These are phyloP conservation scores for Scaptomyza flava DNA, from an alignment of 2,888 invertebrate species.

Conservation along the genomic window DNA sequence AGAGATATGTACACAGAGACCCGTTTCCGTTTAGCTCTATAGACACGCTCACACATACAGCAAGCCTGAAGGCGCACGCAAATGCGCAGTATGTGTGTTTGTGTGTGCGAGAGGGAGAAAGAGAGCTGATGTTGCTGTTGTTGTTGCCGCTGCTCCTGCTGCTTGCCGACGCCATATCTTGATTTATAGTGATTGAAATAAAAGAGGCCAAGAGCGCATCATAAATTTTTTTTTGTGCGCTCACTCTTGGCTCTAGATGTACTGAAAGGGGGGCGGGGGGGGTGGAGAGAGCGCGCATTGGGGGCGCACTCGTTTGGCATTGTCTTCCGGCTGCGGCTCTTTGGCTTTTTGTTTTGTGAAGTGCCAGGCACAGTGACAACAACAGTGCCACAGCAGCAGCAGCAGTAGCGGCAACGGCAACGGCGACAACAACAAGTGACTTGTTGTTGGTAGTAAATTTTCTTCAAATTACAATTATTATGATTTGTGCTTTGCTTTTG, in stretches of 20 bases:
- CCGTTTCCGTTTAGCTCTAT: constrained; percentile 66
- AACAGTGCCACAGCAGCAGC: constrained; percentile 31
- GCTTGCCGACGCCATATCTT: constrained; percentile 72
- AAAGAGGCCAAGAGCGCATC: constrained; percentile 79
- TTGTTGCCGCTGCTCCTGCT: constrained; percentile 24
- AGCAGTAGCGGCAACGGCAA: constrained; percentile 9
- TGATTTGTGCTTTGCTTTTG: constrained; percentile 77
- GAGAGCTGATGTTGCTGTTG: constrained; percentile 13
- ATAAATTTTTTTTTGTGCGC: constrained; percentile 72
- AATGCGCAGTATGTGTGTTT: constrained; percentile 61
- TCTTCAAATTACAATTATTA: constrained; percentile 81
- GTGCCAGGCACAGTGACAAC: constrained; percentile 64
- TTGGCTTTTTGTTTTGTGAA: constrained; percentile 69
- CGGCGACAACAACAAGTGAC: constrained; percentile 27
- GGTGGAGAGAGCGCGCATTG: constrained; percentile 24
- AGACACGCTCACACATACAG: constrained; percentile 25
- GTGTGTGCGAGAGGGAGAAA: constrained; percentile 22
- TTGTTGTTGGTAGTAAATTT: constrained; percentile 77
- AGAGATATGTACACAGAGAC: constrained; percentile 55
- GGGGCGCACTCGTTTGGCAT: constrained; percentile 69
- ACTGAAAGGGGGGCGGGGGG: not conserved
- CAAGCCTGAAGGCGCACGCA: constrained; percentile 60
- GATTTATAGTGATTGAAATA: constrained; percentile 82
- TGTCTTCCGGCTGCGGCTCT: constrained; percentile 70
- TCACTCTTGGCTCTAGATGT: constrained; percentile 22